Percentiles rank a stretch among this genome's conserved stretches.
These are phyloP conservation scores for Etheostoma perlongum DNA, from an alignment of 2,797 vertebrate species.

Conservation along the genomic window DNA sequence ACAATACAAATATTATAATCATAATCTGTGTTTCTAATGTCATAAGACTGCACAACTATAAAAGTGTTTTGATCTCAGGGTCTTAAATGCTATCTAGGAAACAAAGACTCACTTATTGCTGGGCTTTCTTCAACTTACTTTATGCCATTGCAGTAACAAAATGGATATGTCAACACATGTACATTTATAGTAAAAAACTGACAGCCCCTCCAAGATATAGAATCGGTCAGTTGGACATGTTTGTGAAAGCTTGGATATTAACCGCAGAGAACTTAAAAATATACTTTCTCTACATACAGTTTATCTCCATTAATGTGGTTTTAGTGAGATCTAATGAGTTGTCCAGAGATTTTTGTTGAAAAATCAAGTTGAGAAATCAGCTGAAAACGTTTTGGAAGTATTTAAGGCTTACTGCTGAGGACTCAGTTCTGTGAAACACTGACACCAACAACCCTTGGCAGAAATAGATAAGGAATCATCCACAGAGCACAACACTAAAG, in stretches of 20 bases:
- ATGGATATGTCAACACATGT: background rate
- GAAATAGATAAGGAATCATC: slow-evolving; percentile 44
- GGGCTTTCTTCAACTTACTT: background rate
- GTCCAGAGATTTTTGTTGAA: slow-evolving; percentile 7
- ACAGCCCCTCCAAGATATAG: background rate
- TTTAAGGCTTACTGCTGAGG: slow-evolving; percentile 56
- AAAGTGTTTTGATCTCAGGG: background rate
- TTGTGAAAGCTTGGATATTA: slow-evolving; percentile 43
- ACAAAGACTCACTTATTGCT: background rate
- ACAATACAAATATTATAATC: background rate
- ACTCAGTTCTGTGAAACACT: slow-evolving; percentile 81
- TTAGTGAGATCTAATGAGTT: slow-evolving; percentile 19
- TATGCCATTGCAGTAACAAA: background rate
- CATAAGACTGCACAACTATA: background rate
- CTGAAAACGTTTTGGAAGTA: slow-evolving; percentile 13
- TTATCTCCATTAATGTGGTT: slow-evolving; percentile 25
- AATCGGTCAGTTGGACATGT: slow-evolving; percentile 40
- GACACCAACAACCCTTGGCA: slow-evolving; percentile 72
- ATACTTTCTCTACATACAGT: background rate
- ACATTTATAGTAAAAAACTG: background rate
- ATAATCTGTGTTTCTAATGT: background rate
- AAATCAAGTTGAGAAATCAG: background rate
- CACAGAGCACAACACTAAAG: slow-evolving; percentile 62
- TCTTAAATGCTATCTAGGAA: background rate
- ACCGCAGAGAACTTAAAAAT: background rate